These are phyloP conservation scores for Sula dactylatra DNA, from an alignment of 2,113 vertebrate species.

Conservation along the genomic window DNA sequence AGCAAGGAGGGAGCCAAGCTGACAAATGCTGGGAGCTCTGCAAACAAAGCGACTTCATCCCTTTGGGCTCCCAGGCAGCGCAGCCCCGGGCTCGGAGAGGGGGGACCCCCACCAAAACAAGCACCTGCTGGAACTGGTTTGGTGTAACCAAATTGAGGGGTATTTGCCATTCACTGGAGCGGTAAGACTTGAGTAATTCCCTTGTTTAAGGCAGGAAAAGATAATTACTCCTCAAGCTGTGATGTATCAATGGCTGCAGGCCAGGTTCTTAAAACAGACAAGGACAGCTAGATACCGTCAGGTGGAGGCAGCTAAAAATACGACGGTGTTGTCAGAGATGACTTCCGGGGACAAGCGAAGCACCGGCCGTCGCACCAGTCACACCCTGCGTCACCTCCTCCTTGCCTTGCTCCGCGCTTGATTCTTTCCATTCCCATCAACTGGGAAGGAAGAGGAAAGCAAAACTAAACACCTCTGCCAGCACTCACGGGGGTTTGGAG, in stretches of 20 bases:
- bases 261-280: background rate
- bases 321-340: background rate
- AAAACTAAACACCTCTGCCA: background rate
- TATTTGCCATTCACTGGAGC: background rate
- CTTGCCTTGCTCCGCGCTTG: fast-evolving
- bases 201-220: background rate
- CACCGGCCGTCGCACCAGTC: background rate
- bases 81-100: fast-evolving
- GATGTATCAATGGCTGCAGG: background rate
- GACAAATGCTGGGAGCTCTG: background rate
- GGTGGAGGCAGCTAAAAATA: slow-evolving; percentile 16
- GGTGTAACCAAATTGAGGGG: background rate
- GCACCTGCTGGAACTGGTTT: background rate
- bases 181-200: background rate
- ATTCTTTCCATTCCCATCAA: background rate
- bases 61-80: background rate
- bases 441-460: background rate
- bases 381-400: background rate
- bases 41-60: background rate
- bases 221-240: background rate
- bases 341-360: background rate
- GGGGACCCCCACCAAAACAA: background rate
- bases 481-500: fast-evolving
- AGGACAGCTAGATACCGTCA: background rate
- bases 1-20: background rate